Evolutionary conservation across 2,113 vertebrate genomes (phyloP), one percentile per base, ranked within the genome.

Genomic region (Podilymbus podiceps): DNA sequence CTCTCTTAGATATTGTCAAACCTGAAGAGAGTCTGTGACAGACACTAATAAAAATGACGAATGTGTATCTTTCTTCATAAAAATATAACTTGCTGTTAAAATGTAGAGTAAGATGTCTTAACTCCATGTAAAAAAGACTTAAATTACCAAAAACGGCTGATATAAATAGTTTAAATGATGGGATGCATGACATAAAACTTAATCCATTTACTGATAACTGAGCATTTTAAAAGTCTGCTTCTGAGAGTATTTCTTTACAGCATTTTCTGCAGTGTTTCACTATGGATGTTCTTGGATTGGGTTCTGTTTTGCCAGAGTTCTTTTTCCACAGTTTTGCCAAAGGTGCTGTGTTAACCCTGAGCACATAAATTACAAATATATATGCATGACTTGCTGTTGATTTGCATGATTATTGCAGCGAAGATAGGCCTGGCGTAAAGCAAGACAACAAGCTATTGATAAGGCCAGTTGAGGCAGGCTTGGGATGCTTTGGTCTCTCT

Each of bases 361-460:
- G 38, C 67, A 73, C 63, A 83, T 93, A 91, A 92, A 94, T 94
- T 96, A 83, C 72, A 94, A 85, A 97, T 96, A 74, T 86, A 79
- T 94, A 86, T 95, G 91, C 87, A 92, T 94, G 90, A 59, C 72
- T 95, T 92, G 85, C 40, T 85, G 35, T 76, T 20, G 35, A 77
- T 96, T 93, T 97, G 67, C 92, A 87, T 96, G 80, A 68, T 94
- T 95, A 89, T 91, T 88, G 75, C 89, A 38, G 64, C 20, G 1
- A 76, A 90, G 67, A 85, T 53, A 79, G 80, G 59, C 35, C 77
- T 69, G 79, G 63, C 94, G 91, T 78, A 90, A 88, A 94, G 92
- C 89, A 93, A 89, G 82, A 97, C 82, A 97, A 66, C 71, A 82
- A 81, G 30, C 82, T 85, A 92, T 95, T 96, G 91, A 94, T 69